Conservation (phyloP, 2,888 invertebrate genomes). For the Phaonia tiefii region DNA sequence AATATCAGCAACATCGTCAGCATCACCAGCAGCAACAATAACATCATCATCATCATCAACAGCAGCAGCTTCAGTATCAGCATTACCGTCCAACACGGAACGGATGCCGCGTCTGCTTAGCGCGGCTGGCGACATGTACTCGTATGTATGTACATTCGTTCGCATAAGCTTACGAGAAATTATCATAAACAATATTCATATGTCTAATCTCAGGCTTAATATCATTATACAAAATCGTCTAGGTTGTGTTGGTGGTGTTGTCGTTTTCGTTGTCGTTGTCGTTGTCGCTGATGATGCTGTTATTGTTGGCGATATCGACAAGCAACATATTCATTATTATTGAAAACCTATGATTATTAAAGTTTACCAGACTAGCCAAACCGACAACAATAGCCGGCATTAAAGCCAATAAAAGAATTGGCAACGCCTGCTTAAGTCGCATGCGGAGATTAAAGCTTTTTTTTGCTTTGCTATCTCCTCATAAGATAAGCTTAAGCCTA, state of each 20-base stretch:
- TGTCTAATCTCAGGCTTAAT: constrained; percentile 27
- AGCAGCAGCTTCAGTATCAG: too few species aligned
- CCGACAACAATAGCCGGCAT: constrained; percentile 10
- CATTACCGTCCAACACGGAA: background rate
- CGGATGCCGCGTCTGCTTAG: constrained; percentile 46
- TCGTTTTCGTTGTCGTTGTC: background rate
- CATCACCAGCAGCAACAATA: background rate
- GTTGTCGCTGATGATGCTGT: background rate
- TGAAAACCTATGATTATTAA: too few species aligned
- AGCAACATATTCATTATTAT: too few species aligned
- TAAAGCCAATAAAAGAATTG: constrained; percentile 5
- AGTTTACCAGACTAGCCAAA: too few species aligned
- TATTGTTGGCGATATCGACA: background rate
- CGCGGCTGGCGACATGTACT: constrained; percentile 62
- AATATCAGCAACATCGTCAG: background rate
- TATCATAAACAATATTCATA: background rate
- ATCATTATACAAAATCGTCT: constrained; percentile 17
- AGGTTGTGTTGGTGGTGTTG: background rate
- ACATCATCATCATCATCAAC: background rate
- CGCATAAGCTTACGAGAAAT: constrained; percentile 15
- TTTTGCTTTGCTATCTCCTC: too few species aligned
- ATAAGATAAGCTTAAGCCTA: constrained; percentile 14
- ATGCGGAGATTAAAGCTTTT: too few species aligned
- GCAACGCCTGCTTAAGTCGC: constrained; percentile 10
- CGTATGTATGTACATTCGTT: constrained; percentile 35